Conservation (phyloP, 2,888 invertebrate species). For the Limnephilus rhombicus region DNA sequence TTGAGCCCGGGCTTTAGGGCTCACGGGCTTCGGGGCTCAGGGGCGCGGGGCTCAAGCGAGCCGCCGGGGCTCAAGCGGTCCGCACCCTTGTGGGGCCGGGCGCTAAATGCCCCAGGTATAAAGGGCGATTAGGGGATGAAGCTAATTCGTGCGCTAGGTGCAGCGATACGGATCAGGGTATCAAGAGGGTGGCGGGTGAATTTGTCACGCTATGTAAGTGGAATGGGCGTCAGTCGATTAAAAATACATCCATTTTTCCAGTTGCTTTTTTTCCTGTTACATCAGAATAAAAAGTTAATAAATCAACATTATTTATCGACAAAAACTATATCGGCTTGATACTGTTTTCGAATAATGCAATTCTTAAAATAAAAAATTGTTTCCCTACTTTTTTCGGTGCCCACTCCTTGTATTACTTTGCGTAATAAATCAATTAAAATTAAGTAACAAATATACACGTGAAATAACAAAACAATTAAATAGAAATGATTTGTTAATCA, state of each 20-base stretch:
- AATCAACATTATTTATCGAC: no score
- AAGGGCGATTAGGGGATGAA: constrained; percentile 9
- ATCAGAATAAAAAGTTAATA: no score
- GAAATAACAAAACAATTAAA: no score
- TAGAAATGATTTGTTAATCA: no score
- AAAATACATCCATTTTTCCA: not conserved
- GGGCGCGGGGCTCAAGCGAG: not conserved
- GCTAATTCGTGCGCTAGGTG: constrained; percentile 22
- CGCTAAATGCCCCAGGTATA: constrained; percentile 14
- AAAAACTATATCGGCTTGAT: no score
- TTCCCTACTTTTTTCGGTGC: no score
- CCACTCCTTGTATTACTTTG: no score
- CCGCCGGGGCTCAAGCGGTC: not conserved
- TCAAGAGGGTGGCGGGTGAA: not conserved
- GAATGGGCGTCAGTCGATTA: not conserved
- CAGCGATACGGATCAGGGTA: not conserved
- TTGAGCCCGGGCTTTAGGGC: not conserved
- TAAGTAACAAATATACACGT: no score
- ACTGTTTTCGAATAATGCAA: no score
- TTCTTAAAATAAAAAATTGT: no score
- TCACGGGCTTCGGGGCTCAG: not conserved
- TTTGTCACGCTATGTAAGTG: not conserved
- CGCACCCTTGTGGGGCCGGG: not conserved
- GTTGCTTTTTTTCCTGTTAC: not conserved
- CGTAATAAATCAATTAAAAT: no score